Percentiles rank a stretch among this genome's conserved stretches.
These are phyloP conservation scores for Cecropterus lyciades DNA, from an alignment of 1,140 invertebrate genomes.

Conservation along the genomic window DNA sequence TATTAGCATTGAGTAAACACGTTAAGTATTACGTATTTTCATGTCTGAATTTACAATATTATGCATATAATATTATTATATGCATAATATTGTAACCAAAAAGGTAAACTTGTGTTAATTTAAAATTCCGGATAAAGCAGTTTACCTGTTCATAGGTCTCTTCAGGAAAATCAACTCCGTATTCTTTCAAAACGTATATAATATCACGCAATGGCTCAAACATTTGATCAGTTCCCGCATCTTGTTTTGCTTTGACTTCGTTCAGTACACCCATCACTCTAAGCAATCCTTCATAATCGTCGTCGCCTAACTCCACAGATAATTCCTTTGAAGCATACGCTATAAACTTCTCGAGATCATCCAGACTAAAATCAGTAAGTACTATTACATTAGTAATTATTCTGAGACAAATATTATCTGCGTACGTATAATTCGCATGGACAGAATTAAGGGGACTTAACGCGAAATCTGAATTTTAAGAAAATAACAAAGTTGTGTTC, in stretches of 20 bases:
- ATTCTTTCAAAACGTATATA: conserved; percentile 89
- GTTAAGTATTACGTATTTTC: too few species aligned
- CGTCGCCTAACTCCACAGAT: conserved; percentile 85
- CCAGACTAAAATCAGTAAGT: conserved; percentile 59
- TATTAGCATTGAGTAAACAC: too few species aligned
- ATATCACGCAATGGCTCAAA: conserved; percentile 93
- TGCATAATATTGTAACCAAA: too few species aligned
- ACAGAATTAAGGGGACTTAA: too few species aligned
- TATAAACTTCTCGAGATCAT: conserved; percentile 86
- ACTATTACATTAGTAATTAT: neutral
- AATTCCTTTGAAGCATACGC: conserved; percentile 84
- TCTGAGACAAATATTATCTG: too few species aligned
- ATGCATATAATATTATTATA: too few species aligned
- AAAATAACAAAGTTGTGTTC: too few species aligned
- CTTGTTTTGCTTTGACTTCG: conserved; percentile 85
- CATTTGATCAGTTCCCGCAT: conserved; percentile 87
- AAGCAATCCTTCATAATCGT: conserved; percentile 87
- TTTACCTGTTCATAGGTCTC: conserved; percentile 85
- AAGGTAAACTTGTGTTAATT: too few species aligned
- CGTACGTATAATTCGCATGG: too few species aligned
- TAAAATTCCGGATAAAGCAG: too few species aligned
- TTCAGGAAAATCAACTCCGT: conserved; percentile 90
- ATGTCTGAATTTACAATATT: too few species aligned
- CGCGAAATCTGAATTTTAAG: too few species aligned
- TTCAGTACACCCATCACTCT: conserved; percentile 86